phyloP scores from a whole-genome alignment of 2,888 invertebrate genomes.

The Dolomedes plantarius region DNA sequence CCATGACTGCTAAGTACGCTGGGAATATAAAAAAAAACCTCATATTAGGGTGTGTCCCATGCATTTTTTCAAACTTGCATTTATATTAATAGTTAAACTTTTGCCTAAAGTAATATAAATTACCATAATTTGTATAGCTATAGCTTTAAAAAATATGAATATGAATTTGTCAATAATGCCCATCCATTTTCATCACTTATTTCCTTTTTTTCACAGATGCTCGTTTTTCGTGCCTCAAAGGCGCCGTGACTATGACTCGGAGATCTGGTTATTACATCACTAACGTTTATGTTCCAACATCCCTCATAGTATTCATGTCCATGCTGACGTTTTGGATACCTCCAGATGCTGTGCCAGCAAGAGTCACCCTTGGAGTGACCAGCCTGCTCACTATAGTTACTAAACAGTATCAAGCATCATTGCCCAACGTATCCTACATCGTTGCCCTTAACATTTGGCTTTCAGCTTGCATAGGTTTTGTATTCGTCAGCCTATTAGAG shows the following conservation, averaged over 20 bases:
- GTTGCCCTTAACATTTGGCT: conserved; percentile 75
- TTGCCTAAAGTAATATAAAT: no score
- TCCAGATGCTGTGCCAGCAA: conserved; percentile 71
- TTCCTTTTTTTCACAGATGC: conserved; percentile 35
- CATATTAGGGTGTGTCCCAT: no score
- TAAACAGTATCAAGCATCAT: conserved; percentile 71
- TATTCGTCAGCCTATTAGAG: conserved; percentile 74
- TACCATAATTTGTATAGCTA: no score
- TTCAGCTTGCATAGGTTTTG: conserved; percentile 74
- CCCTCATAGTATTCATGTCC: conserved; percentile 71
- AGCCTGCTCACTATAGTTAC: conserved; percentile 83
- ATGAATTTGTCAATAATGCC: no score
- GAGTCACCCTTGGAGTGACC: conserved; percentile 81
- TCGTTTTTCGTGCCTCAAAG: conserved; percentile 68
- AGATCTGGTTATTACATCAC: conserved; percentile 70
- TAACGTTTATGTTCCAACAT: conserved; percentile 71
- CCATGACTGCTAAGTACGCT: no score
- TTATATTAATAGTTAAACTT: no score
- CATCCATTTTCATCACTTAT: no score
- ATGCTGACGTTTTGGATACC: conserved; percentile 73
- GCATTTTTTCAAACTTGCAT: no score
- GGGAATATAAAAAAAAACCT: no score
- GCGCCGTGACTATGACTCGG: conserved; percentile 60
- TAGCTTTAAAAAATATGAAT: no score
- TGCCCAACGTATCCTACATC: conserved; percentile 75